Percentiles rank a stretch among this genome's conserved stretches.
Conservation (phyloP, 2,888 invertebrate genomes). For the Pteria penguin region DNA sequence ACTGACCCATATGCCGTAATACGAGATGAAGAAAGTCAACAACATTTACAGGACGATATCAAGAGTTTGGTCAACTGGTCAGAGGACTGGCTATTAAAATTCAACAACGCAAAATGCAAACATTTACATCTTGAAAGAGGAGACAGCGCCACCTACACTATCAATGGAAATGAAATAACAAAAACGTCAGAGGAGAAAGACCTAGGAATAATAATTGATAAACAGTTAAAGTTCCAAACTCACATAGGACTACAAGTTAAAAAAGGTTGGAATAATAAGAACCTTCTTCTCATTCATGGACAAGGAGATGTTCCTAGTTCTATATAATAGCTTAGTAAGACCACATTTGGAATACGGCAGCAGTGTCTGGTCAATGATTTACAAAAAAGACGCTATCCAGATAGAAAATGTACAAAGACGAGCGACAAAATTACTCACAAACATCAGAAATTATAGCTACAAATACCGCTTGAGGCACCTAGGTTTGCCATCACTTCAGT, state of each 20-base stretch:
- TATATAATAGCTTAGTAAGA: background rate
- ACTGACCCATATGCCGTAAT: no score
- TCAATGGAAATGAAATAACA: background rate
- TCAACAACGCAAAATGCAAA: background rate
- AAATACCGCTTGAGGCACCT: background rate
- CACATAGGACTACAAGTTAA: background rate
- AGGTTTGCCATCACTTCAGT: background rate
- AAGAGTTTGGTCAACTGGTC: background rate
- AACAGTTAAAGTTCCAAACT: background rate
- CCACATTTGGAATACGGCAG: slow-evolving; percentile 8
- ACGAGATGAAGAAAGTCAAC: no score
- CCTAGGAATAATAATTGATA: background rate
- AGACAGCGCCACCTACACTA: background rate
- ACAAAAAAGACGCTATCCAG: background rate
- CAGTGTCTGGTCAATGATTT: background rate
- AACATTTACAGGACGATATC: background rate
- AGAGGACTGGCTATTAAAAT: background rate
- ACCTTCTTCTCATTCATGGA: background rate
- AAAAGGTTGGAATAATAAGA: background rate
- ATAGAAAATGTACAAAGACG: slow-evolving; percentile 8
- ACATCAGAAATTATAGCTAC: background rate
- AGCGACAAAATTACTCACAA: background rate
- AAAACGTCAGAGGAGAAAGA: background rate
- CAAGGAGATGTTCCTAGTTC: background rate
- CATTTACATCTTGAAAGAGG: background rate